A percentile compares a stretch with the other conserved stretches of the same genome.
Conservation (phyloP, 2,797 vertebrate species). For the Rhinoraja longicauda region DNA sequence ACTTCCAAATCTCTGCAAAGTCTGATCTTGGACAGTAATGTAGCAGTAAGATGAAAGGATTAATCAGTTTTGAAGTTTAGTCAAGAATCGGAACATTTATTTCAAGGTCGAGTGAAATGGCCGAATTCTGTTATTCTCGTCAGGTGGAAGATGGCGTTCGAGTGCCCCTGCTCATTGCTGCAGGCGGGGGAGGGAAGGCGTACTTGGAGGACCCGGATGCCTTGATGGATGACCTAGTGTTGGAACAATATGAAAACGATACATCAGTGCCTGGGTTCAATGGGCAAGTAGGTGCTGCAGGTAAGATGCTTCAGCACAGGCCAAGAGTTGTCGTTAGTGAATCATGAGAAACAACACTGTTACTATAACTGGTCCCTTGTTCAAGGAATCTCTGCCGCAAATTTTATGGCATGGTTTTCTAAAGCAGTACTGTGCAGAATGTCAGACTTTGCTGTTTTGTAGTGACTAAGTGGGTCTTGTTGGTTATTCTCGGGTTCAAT, state of each 20-base stretch:
- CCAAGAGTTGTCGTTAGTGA: not conserved
- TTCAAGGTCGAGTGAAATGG: not conserved
- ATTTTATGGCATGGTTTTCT: not conserved
- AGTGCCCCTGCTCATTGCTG: slow-evolving; percentile 77
- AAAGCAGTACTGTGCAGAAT: not conserved
- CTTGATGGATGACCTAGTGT: slow-evolving; percentile 53
- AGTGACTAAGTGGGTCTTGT: not conserved
- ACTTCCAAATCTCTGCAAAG: too few species aligned
- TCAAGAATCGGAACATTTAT: not conserved
- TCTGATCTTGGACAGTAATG: too few species aligned
- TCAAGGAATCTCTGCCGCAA: not conserved
- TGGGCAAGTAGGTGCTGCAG: slow-evolving; percentile 72
- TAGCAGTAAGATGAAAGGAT: too few species aligned
- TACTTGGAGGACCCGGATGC: slow-evolving; percentile 71
- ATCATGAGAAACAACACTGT: not conserved
- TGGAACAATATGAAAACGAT: slow-evolving; percentile 77
- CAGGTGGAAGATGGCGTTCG: slow-evolving; percentile 61
- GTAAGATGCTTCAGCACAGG: slow-evolving; percentile 51
- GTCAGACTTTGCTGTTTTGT: not conserved
- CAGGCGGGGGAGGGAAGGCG: slow-evolving; percentile 81
- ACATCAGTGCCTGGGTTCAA: slow-evolving; percentile 59
- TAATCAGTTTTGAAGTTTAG: not conserved
- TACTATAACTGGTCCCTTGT: not conserved
- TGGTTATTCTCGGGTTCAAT: not conserved
- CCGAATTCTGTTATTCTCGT: not conserved